These are phyloP conservation scores for Zaprionus bogoriensis DNA, from an alignment of 2,888 invertebrate genomes.

Conservation along the genomic window DNA sequence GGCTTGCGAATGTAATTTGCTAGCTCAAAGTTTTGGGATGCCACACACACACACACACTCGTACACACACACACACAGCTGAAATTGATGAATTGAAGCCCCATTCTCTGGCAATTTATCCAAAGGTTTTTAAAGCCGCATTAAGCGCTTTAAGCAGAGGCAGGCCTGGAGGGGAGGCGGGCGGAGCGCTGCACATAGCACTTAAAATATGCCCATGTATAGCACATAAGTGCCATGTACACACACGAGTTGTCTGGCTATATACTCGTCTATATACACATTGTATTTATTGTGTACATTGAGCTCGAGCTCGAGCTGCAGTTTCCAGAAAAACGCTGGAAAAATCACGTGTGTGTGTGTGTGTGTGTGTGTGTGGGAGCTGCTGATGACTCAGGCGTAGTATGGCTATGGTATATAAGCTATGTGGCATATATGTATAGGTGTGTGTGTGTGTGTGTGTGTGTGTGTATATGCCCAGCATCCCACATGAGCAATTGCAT, in stretches of 20 bases:
- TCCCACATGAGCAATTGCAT: constrained; percentile 44
- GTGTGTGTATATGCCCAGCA: background rate
- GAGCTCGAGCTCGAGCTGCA: background rate
- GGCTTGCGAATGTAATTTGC: constrained; percentile 11
- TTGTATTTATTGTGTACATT: no score
- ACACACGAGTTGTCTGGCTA: no score
- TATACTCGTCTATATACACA: no score
- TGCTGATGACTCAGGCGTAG: background rate
- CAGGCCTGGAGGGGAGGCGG: background rate
- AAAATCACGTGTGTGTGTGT: constrained; percentile 1
- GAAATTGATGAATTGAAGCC: constrained; percentile 52
- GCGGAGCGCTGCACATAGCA: constrained; percentile 26
- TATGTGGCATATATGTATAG: background rate
- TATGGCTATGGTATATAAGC: background rate
- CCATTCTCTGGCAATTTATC: constrained; percentile 15
- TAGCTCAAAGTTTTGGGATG: no score
- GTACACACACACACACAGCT: background rate
- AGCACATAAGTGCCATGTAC: constrained; percentile 17
- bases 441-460: background rate
- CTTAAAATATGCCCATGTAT: constrained; percentile 70
- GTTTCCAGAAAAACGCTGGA: background rate
- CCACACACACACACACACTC: background rate
- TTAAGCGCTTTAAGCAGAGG: constrained; percentile 69
- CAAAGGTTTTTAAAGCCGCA: constrained; percentile 69
- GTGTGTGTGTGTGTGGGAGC: no score